Conservation (phyloP, 2,113 vertebrate genomes). For the Chloropsis hardwickii region DNA sequence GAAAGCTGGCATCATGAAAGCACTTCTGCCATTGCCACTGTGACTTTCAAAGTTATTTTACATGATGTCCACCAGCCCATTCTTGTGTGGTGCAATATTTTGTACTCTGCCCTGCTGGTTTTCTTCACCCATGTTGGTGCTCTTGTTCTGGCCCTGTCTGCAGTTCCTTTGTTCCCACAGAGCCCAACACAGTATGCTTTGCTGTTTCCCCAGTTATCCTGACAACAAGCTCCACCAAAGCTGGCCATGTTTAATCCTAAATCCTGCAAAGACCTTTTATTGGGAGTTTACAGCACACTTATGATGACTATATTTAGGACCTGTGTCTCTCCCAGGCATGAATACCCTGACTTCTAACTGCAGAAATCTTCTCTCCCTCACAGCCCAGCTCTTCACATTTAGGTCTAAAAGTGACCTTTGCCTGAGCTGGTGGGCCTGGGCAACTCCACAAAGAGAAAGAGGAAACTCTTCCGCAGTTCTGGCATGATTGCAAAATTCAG, state of each 20-base stretch:
- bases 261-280: neutral
- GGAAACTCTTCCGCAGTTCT: neutral
- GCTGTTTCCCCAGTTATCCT: neutral
- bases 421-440: neutral
- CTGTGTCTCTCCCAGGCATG: neutral
- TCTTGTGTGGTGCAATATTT: neutral
- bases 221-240: neutral
- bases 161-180: neutral
- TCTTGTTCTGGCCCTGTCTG: neutral
- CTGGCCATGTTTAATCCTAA: neutral
- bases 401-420: neutral
- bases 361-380: neutral
- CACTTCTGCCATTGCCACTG: neutral
- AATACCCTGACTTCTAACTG: neutral
- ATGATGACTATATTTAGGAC: neutral
- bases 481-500: neutral
- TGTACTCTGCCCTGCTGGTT: neutral
- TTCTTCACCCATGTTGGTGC: neutral
- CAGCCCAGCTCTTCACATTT: neutral
- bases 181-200: neutral
- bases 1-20: neutral
- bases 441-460: neutral
- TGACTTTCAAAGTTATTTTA: neutral
- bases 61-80: neutral
- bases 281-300: neutral